Evolutionary conservation across 2,113 vertebrate species (phyloP).

Genomic region (Ctenodactylus gundi): DNA sequence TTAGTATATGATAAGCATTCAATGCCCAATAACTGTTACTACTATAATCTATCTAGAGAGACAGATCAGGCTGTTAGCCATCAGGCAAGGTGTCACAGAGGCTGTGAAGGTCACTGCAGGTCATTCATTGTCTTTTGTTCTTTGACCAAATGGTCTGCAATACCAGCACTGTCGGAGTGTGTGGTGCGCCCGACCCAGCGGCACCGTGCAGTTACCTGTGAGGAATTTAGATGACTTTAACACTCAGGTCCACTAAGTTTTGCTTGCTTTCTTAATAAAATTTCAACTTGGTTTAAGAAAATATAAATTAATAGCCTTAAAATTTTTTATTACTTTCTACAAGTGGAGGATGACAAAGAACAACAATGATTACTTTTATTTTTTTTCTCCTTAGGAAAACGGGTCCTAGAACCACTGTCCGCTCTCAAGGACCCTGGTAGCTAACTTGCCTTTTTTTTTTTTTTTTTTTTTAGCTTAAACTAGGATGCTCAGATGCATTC

Average conservation of each 20-base stretch:
- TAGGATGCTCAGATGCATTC: background rate
- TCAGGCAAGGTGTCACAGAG: background rate
- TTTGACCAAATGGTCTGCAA: background rate
- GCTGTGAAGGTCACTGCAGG: background rate
- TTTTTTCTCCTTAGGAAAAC: background rate
- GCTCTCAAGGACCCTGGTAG: too few species aligned
- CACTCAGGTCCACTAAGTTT: background rate
- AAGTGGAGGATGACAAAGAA: background rate
- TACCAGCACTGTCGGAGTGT: background rate
- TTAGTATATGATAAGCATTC: background rate
- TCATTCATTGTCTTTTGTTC: background rate
- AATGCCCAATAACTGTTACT: background rate
- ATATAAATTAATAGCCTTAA: background rate
- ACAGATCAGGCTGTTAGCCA: background rate
- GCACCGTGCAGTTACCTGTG: background rate
- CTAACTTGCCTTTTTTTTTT: background rate
- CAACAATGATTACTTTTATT: background rate
- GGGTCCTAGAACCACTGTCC: background rate
- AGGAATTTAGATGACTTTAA: background rate
- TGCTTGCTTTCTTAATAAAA: conserved; percentile 4
- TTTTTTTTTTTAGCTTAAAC: background rate
- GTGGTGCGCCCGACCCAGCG: too few species aligned
- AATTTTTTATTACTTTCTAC: background rate
- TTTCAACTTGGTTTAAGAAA: conserved; percentile 22
- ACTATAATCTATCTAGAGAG: background rate